Evolutionary conservation across 92 coral and sea anemone species (phyloP).

Genomic region (Umimayanthus chanpuru): DNA sequence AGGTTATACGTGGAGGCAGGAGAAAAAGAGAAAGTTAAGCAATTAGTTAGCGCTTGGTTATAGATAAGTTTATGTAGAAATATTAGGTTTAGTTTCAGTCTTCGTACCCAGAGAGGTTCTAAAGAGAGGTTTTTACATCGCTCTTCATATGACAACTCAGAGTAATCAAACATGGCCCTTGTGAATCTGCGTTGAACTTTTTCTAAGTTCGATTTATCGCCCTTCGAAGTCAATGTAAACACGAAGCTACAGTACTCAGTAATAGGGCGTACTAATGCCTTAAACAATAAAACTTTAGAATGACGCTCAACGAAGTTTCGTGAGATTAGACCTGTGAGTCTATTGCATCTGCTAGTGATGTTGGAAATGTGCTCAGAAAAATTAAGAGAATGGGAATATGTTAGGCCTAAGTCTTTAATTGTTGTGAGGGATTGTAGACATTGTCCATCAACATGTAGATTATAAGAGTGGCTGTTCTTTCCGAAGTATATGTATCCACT

Average conservation of each 20-base stretch:
- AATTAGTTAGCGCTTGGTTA: too few species aligned
- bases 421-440: background rate
- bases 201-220: too few species aligned
- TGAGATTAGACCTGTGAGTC: background rate
- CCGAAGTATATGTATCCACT: background rate
- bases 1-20: too few species aligned
- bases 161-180: too few species aligned
- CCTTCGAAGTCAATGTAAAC: background rate
- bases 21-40: too few species aligned
- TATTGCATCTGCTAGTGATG: background rate
- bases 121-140: too few species aligned
- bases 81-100: too few species aligned
- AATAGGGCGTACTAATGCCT: background rate
- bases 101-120: too few species aligned
- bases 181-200: too few species aligned
- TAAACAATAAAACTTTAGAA: background rate
- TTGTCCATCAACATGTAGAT: background rate
- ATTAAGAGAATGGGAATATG: background rate
- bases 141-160: too few species aligned
- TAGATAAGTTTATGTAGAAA: too few species aligned
- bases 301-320: background rate
- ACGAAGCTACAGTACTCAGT: background rate
- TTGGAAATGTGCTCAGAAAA: background rate
- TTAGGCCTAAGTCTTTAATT: background rate
- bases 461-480: background rate